Percentiles rank a stretch among this genome's conserved stretches.
phyloP scores from a whole-genome alignment of 1,140 invertebrate genomes.

The Meloidogyne exigua region DNA sequence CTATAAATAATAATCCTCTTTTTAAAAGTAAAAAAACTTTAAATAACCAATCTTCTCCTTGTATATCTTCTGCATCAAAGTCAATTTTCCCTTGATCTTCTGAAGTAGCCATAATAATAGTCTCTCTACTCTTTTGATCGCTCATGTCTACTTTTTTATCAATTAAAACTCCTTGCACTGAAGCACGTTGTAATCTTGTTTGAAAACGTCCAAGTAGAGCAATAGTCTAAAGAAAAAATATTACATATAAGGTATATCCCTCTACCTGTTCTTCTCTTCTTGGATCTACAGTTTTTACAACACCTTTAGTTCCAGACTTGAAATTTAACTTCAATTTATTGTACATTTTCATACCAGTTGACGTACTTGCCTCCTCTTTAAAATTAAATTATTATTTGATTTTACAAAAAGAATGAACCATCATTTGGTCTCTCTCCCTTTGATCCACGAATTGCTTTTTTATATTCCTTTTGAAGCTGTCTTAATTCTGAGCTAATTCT shows the following conservation, averaged over 20 bases:
- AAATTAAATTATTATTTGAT: conserved; percentile 22
- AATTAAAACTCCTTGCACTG: conserved; percentile 59
- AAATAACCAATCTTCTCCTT: conserved; percentile 64
- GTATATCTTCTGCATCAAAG: conserved; percentile 52
- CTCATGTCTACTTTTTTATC: conserved; percentile 63
- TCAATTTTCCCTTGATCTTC: conserved; percentile 47
- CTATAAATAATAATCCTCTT: conserved; percentile 65
- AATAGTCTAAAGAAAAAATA: conserved; percentile 69
- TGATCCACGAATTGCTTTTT: conserved; percentile 52
- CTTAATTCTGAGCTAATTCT: conserved; percentile 51
- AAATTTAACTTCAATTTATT: conserved; percentile 77
- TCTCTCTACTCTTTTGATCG: conserved; percentile 33
- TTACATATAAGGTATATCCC: conserved; percentile 8
- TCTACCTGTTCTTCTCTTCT: conserved; percentile 65
- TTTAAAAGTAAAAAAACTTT: conserved; percentile 14
- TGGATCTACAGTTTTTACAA: conserved; percentile 66
- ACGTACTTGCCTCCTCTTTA: conserved; percentile 65
- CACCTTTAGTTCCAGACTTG: conserved; percentile 65
- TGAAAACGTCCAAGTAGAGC: conserved; percentile 77
- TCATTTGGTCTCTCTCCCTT: conserved; percentile 45
- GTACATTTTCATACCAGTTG: conserved; percentile 74
- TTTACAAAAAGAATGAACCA: conserved; percentile 6
- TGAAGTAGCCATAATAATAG: conserved; percentile 42
- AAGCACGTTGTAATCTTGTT: conserved; percentile 68
- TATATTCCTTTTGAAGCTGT: conserved; percentile 55